These are phyloP conservation scores for Drosophila kohkoa DNA, from an alignment of 1,140 invertebrate species.

Conservation along the genomic window DNA sequence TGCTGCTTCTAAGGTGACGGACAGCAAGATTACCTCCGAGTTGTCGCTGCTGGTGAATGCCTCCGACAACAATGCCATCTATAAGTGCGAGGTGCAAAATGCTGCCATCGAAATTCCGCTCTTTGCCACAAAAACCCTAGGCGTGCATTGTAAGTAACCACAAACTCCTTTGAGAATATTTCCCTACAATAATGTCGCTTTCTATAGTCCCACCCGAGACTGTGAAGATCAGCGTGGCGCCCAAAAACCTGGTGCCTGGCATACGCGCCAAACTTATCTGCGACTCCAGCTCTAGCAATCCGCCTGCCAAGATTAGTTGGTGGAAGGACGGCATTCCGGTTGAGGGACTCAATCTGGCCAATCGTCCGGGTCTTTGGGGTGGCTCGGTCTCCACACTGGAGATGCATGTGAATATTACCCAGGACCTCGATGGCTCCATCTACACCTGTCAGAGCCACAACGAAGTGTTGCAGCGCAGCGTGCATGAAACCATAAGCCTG, in stretches of 20 bases:
- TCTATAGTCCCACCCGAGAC: slow-evolving; percentile 93
- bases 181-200: not conserved
- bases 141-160: slow-evolving; percentile 94
- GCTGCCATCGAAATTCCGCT: slow-evolving; percentile 94
- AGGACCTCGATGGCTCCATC: slow-evolving; percentile 93
- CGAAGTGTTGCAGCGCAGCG: slow-evolving; percentile 90
- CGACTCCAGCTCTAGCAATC: slow-evolving; percentile 96
- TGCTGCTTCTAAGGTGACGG: slow-evolving; percentile 88
- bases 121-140: slow-evolving; percentile 91
- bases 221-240: slow-evolving; percentile 92
- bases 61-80: slow-evolving; percentile 95
- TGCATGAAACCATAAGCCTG: slow-evolving; percentile 94
- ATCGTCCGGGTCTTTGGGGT: slow-evolving; percentile 91
- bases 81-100: slow-evolving; percentile 96
- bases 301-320: slow-evolving; percentile 95
- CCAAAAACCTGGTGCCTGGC: slow-evolving; percentile 91
- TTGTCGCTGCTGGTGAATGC: slow-evolving; percentile 93
- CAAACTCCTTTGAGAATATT: not conserved
- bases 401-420: slow-evolving; percentile 92
- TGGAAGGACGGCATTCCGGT: slow-evolving; percentile 93
- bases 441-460: slow-evolving; percentile 97
- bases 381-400: slow-evolving; percentile 93
- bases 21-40: slow-evolving; percentile 93
- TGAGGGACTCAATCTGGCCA: slow-evolving; percentile 89
- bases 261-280: slow-evolving; percentile 92